Conservation (phyloP, 2,113 vertebrate species). For the Hydrochoerus hydrochaeris region DNA sequence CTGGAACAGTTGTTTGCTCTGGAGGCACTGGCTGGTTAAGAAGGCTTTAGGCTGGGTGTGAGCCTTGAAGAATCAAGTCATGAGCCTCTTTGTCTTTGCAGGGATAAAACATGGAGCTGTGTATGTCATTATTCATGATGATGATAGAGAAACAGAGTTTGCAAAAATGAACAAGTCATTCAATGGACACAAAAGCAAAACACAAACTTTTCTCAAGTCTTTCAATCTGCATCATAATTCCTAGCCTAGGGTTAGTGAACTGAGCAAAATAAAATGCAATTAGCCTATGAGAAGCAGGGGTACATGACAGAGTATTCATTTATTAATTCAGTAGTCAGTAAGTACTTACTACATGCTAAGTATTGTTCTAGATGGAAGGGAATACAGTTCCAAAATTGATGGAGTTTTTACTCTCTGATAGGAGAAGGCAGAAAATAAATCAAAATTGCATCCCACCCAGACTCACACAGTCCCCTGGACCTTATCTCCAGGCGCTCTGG, state of each 20-base stretch:
- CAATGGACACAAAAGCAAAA: not conserved
- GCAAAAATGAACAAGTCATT: not conserved
- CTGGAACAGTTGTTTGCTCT: not conserved
- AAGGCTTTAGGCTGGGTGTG: not conserved
- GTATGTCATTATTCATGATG: not conserved
- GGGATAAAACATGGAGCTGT: not conserved
- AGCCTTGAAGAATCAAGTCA: not conserved
- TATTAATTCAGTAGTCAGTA: not conserved
- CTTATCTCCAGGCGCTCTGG: not conserved
- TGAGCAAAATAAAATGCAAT: not conserved
- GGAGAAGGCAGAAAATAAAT: not conserved
- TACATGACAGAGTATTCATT: not conserved
- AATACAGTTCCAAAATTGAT: not conserved
- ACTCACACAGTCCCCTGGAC: not conserved
- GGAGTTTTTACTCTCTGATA: not conserved
- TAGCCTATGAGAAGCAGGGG: not conserved
- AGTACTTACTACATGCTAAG: no score
- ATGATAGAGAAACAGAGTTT: not conserved
- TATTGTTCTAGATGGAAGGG: not conserved
- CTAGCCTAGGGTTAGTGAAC: not conserved
- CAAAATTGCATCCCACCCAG: not conserved
- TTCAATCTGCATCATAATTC: not conserved
- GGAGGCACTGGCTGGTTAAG: not conserved
- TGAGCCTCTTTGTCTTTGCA: not conserved
- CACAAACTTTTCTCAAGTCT: not conserved